Evolutionary conservation across 2,797 vertebrate species (phyloP).

Genomic region (Ctenosaura bakeri): DNA sequence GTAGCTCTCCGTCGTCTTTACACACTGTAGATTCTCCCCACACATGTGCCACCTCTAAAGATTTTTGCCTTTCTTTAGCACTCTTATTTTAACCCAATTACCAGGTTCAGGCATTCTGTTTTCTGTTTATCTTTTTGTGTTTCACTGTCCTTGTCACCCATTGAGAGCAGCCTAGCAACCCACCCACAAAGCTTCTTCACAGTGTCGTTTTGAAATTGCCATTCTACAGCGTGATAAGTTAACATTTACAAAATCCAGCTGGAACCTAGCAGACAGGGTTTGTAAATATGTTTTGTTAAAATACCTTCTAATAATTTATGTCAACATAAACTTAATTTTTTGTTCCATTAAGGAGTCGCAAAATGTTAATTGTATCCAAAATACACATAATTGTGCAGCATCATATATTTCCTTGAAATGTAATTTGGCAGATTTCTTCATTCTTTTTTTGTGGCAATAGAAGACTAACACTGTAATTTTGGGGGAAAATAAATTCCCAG

Average conservation of each 20-base stretch:
- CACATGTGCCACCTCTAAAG: background rate
- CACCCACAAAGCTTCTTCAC: constrained; percentile 7
- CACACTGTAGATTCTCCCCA: background rate
- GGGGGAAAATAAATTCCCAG: background rate
- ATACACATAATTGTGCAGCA: too few species aligned
- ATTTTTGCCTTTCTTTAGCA: background rate
- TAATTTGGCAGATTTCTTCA: background rate
- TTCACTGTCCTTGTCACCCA: constrained; percentile 15
- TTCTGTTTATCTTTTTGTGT: background rate
- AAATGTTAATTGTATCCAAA: background rate
- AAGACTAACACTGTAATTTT: background rate
- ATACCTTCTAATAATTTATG: background rate
- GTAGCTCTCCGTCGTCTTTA: background rate
- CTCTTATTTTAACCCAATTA: background rate
- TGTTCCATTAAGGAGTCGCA: background rate
- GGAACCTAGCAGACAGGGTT: background rate
- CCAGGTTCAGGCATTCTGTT: background rate
- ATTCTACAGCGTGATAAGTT: background rate
- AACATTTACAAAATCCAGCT: background rate
- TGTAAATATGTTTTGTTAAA: background rate
- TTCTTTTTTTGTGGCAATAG: background rate
- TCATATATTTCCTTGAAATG: background rate
- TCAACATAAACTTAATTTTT: background rate
- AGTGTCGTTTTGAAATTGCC: constrained; percentile 17
- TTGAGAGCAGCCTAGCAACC: constrained; percentile 31